Evolutionary conservation across 1,140 invertebrate species (phyloP).

Genomic region (Belonocnema kinseyi): DNA sequence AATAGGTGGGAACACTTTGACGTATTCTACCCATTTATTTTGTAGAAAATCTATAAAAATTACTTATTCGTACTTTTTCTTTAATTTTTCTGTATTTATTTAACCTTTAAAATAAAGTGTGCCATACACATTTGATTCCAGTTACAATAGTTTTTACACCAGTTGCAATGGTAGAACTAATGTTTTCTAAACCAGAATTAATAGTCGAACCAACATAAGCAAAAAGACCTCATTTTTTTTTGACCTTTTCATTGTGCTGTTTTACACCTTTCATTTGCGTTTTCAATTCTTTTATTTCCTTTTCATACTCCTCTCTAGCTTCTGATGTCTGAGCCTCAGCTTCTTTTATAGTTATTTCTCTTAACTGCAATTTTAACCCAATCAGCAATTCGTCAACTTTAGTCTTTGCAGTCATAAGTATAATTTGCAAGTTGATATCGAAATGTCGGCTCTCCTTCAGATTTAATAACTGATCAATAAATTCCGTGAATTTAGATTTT

Average conservation of each 20-base stretch:
- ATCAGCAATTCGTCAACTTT: constrained; percentile 25
- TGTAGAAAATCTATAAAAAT: too few relatives aligned
- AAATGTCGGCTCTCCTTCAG: constrained; percentile 13
- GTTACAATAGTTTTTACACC: too few relatives aligned
- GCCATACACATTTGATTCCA: too few relatives aligned
- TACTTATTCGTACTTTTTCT: too few relatives aligned
- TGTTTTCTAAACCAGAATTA: neutral
- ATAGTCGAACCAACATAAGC: neutral
- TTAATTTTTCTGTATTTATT: too few relatives aligned
- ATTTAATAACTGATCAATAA: constrained; percentile 14
- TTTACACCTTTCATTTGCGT: neutral
- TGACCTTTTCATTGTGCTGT: neutral
- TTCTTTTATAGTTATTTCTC: constrained; percentile 8
- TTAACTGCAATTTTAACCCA: constrained; percentile 12
- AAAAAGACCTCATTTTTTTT: neutral
- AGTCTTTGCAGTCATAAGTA: neutral
- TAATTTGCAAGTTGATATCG: constrained; percentile 6
- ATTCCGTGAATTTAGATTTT: constrained; percentile 17
- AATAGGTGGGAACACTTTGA: too few relatives aligned
- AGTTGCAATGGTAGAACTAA: too few relatives aligned
- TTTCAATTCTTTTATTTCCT: constrained; percentile 3
- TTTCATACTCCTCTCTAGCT: neutral
- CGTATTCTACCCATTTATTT: too few relatives aligned
- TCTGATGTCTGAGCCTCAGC: neutral
- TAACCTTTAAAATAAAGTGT: too few relatives aligned